Percentiles rank a stretch among this genome's conserved stretches.
These are phyloP conservation scores for Hiodon alosoides DNA, from an alignment of 2,113 vertebrate species.

Conservation along the genomic window DNA sequence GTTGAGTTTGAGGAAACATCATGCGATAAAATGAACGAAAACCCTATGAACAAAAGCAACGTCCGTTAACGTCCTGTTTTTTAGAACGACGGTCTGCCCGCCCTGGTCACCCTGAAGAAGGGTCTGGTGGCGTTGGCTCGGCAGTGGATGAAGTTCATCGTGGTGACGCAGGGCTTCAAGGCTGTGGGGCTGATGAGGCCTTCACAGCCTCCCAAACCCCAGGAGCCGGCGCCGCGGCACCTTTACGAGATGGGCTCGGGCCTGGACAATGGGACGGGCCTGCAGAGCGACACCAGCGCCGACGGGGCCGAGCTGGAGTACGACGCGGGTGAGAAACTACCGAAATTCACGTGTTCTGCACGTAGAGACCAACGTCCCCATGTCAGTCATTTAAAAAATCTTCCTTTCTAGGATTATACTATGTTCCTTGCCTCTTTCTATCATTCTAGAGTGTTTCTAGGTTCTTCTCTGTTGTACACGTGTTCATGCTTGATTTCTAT, in stretches of 20 bases:
- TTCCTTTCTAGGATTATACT: too few species aligned
- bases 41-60: not conserved
- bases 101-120: constrained; percentile 93
- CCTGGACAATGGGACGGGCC: constrained; percentile 75
- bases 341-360: constrained; percentile 25
- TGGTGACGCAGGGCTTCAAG: constrained; percentile 94
- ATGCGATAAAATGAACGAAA: too few species aligned
- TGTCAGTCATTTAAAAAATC: not conserved
- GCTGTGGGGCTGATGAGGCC: constrained; percentile 85
- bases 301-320: constrained; percentile 96
- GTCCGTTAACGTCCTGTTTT: not conserved
- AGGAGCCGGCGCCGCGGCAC: constrained; percentile 47
- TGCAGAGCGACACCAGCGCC: constrained; percentile 94
- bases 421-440: not conserved
- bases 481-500: not conserved
- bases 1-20: too few species aligned
- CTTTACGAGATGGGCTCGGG: constrained; percentile 65
- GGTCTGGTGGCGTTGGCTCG: constrained; percentile 90
- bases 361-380: too few species aligned
- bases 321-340: constrained; percentile 78
- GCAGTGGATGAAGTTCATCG: constrained; percentile 99
- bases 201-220: constrained; percentile 73
- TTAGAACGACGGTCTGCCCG: constrained; percentile 91
- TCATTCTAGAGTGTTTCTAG: not conserved
- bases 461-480: not conserved